Evolutionary conservation across 2,888 invertebrate species (phyloP).

Genomic region (Nasonovia ribisnigri): DNA sequence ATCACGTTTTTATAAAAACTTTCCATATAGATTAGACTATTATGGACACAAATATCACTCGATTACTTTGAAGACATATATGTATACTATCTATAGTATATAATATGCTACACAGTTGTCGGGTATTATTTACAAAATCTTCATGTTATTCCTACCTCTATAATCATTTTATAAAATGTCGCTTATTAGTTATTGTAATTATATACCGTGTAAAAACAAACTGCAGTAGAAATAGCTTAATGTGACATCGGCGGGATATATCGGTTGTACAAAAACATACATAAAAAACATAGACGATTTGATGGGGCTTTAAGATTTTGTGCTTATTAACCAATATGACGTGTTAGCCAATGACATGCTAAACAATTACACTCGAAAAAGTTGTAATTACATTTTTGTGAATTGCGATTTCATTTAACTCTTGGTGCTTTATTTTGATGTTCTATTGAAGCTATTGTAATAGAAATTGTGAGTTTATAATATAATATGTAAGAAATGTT

Average conservation of each 20-base stretch:
- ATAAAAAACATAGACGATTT: neutral
- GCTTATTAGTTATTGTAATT: neutral
- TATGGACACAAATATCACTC: neutral
- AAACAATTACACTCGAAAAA: neutral
- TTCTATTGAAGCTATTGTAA: neutral
- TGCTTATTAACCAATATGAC: neutral
- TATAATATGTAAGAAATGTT: neutral
- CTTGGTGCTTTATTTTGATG: conserved; percentile 19
- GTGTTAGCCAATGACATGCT: neutral
- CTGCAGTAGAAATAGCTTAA: neutral
- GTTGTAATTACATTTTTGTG: conserved; percentile 3
- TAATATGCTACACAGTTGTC: neutral
- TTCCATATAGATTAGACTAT: conserved; percentile 33
- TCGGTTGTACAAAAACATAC: neutral
- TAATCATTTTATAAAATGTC: neutral
- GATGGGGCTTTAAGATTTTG: neutral
- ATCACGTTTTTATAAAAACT: conserved; percentile 42
- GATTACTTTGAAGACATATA: neutral
- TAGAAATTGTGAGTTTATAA: neutral
- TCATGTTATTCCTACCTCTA: neutral
- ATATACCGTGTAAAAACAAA: neutral
- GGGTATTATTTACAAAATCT: neutral
- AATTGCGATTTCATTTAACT: neutral
- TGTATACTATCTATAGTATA: neutral
- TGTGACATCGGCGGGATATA: neutral